Base-by-base conservation (phyloP, 2,797 vertebrate species). In the Sebastolobus alascanus region DNA sequence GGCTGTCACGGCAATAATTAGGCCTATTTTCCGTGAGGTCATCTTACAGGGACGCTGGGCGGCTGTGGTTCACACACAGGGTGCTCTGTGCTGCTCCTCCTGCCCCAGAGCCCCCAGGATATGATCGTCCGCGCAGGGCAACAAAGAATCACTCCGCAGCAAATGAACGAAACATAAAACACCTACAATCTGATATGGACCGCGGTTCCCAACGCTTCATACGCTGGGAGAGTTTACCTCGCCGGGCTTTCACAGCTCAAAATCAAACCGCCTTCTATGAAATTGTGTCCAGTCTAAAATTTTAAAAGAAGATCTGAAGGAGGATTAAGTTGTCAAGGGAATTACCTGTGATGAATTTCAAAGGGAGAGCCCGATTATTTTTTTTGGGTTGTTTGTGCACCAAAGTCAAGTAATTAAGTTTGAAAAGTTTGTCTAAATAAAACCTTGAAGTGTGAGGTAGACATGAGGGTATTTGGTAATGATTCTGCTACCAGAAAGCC, bases 1-100 rank as follows among this genome's bases (percentile, higher is more conserved):
- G 94, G 90, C 95, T 95, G 94, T 96, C 95, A 95, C 94, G 87
- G 93, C 94, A 94, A 95, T 96, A 96, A 96, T 96, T 96, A 96
- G 95, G 91, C 93, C 93, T 93, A 95, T 96, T 96, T 96, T 96
- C 95, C 94, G 73, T 94, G 94, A 94, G 95, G 95, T 96, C 96
- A 94, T 88, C 92, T 96, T 96, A 96, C 96, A 95, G 93, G 92
- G 93, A 94, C 90, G 93, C 94, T 91, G 93, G 94, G 94, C 96
- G 94, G 94, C 95, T 95, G 94, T 94, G 94, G 95, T 96, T 95
- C 94, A 92, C 94, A 95, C 94, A 95, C 93, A 93, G 93, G 92
- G 84, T 89, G 91, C 93, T 94, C 94, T 94, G 93, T 94, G 92
- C 89, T 84, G 75, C 80, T 83, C 65, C 86, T 83, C 65, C 86